Evolutionary conservation across 30 jellyfish, hydroid and myxozoan species (phyloP).

Genomic region (Clytia hemisphaerica): DNA sequence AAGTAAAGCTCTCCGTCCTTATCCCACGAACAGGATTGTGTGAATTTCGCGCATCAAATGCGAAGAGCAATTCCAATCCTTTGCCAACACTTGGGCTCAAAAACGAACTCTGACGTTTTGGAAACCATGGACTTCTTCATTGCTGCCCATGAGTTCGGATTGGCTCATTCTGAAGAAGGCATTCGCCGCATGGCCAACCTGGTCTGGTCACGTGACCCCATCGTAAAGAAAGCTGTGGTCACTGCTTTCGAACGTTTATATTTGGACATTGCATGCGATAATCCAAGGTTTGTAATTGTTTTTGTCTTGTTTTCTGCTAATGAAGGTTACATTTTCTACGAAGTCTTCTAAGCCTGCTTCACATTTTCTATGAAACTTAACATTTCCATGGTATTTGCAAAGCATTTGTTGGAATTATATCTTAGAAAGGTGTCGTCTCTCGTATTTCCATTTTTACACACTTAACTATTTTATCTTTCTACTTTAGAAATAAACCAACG

Average conservation of each 20-base stretch:
- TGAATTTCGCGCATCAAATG: slow-evolving; percentile 64
- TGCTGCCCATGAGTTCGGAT: slow-evolving; percentile 80
- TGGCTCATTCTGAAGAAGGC: slow-evolving; percentile 59
- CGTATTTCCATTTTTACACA: not conserved
- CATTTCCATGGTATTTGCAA: not conserved
- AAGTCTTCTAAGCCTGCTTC: not conserved
- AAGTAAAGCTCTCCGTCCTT: too few relatives aligned
- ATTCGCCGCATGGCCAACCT: slow-evolving; percentile 82
- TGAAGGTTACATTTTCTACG: not conserved
- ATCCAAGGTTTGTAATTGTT: slow-evolving; percentile 35
- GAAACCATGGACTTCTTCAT: slow-evolving; percentile 85
- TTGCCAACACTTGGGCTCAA: slow-evolving; percentile 81
- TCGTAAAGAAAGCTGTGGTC: slow-evolving; percentile 76
- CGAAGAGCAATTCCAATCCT: slow-evolving; percentile 61
- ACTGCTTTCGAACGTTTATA: slow-evolving; percentile 67
- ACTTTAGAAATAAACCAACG: slow-evolving; percentile 42
- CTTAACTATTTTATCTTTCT: not conserved
- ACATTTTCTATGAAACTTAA: not conserved
- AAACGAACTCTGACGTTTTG: slow-evolving; percentile 71
- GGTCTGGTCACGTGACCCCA: slow-evolving; percentile 87
- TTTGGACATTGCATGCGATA: slow-evolving; percentile 45
- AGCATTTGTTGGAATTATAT: not conserved
- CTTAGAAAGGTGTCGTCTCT: not conserved
- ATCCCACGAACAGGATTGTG: slow-evolving; percentile 85
- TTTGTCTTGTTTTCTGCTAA: not conserved